These are phyloP conservation scores for Cosmia pyralina DNA, from an alignment of 2,888 invertebrate species.

Conservation along the genomic window DNA sequence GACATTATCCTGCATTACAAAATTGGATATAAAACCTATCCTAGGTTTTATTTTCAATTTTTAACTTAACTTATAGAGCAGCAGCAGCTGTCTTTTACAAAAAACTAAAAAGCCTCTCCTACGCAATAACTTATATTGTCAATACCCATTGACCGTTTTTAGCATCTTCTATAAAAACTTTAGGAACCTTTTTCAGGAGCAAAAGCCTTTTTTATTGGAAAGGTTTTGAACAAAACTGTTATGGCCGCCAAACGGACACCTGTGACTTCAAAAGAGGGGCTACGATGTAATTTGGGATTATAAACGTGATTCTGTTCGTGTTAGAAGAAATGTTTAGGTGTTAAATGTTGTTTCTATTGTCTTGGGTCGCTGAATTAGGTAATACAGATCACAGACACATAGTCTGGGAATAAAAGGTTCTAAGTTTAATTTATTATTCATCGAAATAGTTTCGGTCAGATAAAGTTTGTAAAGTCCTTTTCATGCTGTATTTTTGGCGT, in stretches of 20 bases:
- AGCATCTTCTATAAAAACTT: slow-evolving; percentile 56
- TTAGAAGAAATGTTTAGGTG: slow-evolving; percentile 14
- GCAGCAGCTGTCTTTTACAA: neutral
- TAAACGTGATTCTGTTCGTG: slow-evolving; percentile 27
- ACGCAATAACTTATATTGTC: slow-evolving; percentile 47
- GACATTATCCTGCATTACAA: no score
- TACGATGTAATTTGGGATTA: slow-evolving; percentile 48
- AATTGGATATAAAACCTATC: no score
- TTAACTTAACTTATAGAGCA: neutral
- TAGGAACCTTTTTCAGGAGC: slow-evolving; percentile 39
- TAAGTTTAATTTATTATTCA: slow-evolving; percentile 32
- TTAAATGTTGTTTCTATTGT: slow-evolving; percentile 20
- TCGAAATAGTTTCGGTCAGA: slow-evolving; percentile 12
- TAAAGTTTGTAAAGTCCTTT: neutral
- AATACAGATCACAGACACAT: no score
- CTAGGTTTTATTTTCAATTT: no score
- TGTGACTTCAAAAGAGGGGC: slow-evolving; percentile 57
- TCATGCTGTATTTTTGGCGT: neutral
- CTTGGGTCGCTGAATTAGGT: neutral
- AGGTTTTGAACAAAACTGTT: slow-evolving; percentile 61
- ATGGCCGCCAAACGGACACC: slow-evolving; percentile 59
- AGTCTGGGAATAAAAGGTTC: slow-evolving; percentile 1
- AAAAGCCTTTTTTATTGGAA: slow-evolving; percentile 60
- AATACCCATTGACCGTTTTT: slow-evolving; percentile 39
- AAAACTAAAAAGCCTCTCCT: neutral